Conservation (phyloP, 2,888 invertebrate genomes). For the Busseola fusca region DNA sequence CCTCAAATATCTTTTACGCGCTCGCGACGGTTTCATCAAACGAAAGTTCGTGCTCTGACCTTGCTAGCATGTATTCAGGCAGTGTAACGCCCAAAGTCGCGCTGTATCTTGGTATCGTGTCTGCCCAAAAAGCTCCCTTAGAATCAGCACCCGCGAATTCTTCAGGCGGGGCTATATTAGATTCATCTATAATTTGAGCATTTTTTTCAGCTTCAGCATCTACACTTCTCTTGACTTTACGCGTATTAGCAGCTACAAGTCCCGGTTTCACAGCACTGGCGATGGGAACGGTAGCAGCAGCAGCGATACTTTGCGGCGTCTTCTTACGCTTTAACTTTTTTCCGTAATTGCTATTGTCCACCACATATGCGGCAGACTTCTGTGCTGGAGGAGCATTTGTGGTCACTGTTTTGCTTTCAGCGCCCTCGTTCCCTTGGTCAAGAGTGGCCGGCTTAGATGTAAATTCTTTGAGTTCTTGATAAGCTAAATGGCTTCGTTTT, state of each 20-base stretch:
- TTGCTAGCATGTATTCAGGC: constrained; percentile 91
- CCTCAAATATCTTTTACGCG: constrained; percentile 76
- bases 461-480: constrained; percentile 91
- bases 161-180: constrained; percentile 83
- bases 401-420: constrained; percentile 81
- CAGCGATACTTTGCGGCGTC: constrained; percentile 69
- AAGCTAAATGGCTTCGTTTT: constrained; percentile 90
- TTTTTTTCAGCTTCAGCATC: constrained; percentile 76
- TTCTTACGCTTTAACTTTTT: constrained; percentile 85
- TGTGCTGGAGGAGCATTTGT: constrained; percentile 77
- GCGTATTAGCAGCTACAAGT: constrained; percentile 52
- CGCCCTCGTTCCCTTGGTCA: constrained; percentile 76
- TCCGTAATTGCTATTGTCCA: constrained; percentile 77
- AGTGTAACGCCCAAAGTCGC: constrained; percentile 90
- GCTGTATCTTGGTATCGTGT: constrained; percentile 91
- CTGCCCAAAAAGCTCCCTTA: constrained; percentile 91
- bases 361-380: constrained; percentile 82
- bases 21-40: constrained; percentile 89
- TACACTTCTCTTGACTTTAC: constrained; percentile 79
- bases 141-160: constrained; percentile 88
- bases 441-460: constrained; percentile 84
- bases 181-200: constrained; percentile 76
- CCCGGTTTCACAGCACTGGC: constrained; percentile 63
- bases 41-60: constrained; percentile 91
- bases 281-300: constrained; percentile 72